phyloP scores from a whole-genome alignment of 2,888 invertebrate species.

The Ariolimax columbianus region DNA sequence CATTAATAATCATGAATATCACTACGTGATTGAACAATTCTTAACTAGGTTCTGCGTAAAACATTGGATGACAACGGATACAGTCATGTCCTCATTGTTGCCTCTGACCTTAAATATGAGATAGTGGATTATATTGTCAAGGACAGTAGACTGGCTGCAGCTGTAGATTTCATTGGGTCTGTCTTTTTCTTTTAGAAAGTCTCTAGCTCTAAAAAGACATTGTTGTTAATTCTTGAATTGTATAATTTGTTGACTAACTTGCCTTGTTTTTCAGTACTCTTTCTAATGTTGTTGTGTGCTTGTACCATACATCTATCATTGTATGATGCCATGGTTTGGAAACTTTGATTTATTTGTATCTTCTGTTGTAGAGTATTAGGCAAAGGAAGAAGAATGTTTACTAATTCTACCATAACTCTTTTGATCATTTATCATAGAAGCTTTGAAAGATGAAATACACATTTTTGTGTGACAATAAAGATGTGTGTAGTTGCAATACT shows the following conservation, averaged over 20 bases:
- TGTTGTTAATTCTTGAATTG: neutral
- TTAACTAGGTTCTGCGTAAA: slow-evolving; percentile 54
- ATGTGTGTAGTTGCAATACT: no score
- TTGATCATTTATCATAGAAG: neutral
- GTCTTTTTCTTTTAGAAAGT: neutral
- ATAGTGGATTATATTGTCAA: slow-evolving; percentile 19
- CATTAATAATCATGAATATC: neutral
- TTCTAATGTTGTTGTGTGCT: no score
- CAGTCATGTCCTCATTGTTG: slow-evolving; percentile 68
- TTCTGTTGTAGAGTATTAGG: neutral
- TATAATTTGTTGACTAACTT: no score
- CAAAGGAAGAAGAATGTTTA: neutral
- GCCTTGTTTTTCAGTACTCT: no score
- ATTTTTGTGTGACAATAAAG: no score
- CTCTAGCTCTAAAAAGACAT: neutral
- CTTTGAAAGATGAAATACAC: neutral
- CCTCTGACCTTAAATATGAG: slow-evolving; percentile 28
- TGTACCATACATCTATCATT: no score
- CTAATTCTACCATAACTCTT: neutral
- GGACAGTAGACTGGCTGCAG: slow-evolving; percentile 2
- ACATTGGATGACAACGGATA: slow-evolving; percentile 64
- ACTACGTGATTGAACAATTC: neutral
- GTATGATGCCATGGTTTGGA: neutral
- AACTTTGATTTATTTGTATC: neutral
- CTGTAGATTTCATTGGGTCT: slow-evolving; percentile 37